phyloP scores from a whole-genome alignment of 2,113 vertebrate genomes.

The Craseonycteris thonglongyai region DNA sequence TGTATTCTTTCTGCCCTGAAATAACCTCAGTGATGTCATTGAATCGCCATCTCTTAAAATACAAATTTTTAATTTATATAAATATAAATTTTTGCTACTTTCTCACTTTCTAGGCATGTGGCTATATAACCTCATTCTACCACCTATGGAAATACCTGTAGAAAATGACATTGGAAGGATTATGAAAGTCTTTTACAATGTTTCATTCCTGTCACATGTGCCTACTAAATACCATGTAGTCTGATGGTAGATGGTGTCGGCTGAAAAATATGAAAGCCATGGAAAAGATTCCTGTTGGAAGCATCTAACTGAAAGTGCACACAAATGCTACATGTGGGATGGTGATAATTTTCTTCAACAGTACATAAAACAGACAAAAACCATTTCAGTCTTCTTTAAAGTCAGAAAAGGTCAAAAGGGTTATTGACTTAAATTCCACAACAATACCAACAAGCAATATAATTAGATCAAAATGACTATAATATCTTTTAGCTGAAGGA shows the following conservation, averaged over 20 bases:
- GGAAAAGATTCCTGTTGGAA: accelerated
- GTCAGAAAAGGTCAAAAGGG: neutral
- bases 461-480: conserved; percentile 49
- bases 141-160: neutral
- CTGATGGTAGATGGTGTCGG: accelerated
- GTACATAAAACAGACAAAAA: accelerated
- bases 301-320: too few species aligned
- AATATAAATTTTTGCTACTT: too few species aligned
- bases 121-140: accelerated
- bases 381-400: neutral
- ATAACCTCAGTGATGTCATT: too few species aligned
- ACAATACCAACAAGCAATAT: conserved; percentile 21
- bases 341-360: neutral
- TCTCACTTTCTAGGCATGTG: neutral
- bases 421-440: neutral
- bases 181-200: accelerated
- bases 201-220: too few species aligned
- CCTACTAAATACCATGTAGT: accelerated
- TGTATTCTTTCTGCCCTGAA: neutral
- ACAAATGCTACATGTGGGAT: neutral
- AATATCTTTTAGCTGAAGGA: conserved; percentile 25
- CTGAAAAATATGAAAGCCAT: accelerated
- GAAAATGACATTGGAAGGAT: accelerated
- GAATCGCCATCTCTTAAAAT: neutral
- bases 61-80: too few species aligned